These are phyloP conservation scores for Ophraella communa DNA, from an alignment of 2,888 invertebrate species.

Conservation along the genomic window DNA sequence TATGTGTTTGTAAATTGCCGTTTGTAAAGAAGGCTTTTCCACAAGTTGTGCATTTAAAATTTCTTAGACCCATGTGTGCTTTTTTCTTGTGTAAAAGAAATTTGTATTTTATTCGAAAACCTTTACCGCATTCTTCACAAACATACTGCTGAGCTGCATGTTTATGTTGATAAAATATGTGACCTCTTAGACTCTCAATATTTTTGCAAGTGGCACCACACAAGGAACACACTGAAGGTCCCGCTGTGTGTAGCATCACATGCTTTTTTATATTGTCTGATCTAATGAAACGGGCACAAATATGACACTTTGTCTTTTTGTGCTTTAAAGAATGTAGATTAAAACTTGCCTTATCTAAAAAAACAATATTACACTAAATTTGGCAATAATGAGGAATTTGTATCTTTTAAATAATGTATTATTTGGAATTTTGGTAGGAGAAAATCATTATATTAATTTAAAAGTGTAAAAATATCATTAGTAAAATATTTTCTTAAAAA, in stretches of 20 bases:
- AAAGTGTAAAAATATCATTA: too few species aligned
- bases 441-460: too few species aligned
- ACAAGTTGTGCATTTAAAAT: conserved; percentile 47
- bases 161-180: conserved; percentile 52
- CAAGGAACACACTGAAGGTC: conserved; percentile 46
- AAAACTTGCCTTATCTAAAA: conserved; percentile 8
- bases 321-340: conserved; percentile 43
- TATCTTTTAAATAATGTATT: too few species aligned
- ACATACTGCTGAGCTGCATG: conserved; percentile 45
- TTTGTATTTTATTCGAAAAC: conserved; percentile 48
- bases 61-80: conserved; percentile 47
- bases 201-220: conserved; percentile 53
- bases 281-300: conserved; percentile 44
- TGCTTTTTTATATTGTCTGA: conserved; percentile 48
- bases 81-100: conserved; percentile 50
- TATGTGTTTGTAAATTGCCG: conserved; percentile 41
- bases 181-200: conserved; percentile 50
- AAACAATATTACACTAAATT: not conserved
- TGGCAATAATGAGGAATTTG: not conserved
- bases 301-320: conserved; percentile 45
- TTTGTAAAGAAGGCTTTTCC: conserved; percentile 45
- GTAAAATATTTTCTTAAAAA: not conserved
- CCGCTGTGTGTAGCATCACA: conserved; percentile 45
- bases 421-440: too few species aligned
- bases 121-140: conserved; percentile 50